Evolutionary conservation across 2,888 invertebrate species (phyloP).

Genomic region (Crepidodera aurea): DNA sequence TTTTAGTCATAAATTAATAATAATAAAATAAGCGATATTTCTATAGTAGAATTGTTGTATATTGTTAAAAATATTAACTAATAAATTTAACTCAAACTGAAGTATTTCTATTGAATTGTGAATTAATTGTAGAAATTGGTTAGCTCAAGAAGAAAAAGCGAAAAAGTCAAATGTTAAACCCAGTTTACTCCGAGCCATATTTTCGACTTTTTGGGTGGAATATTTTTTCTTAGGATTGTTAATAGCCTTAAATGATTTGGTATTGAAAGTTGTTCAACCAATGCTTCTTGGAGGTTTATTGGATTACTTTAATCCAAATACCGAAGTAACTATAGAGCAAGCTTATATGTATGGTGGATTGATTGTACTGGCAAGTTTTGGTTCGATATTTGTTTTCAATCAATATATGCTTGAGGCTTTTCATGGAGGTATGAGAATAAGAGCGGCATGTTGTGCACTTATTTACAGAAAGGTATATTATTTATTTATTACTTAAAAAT

Average conservation of each 20-base stretch:
- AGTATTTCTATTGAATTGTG: too few species aligned
- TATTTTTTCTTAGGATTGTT: constrained; percentile 69
- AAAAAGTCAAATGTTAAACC: constrained; percentile 67
- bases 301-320: constrained; percentile 68
- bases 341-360: constrained; percentile 69
- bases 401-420: constrained; percentile 71
- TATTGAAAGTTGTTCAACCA: constrained; percentile 70
- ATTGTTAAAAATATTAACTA: too few species aligned
- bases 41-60: too few species aligned
- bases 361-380: constrained; percentile 65
- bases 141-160: constrained; percentile 67
- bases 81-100: too few species aligned
- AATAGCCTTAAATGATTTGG: constrained; percentile 65
- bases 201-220: constrained; percentile 71
- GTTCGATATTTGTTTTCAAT: constrained; percentile 68
- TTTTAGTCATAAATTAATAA: too few species aligned
- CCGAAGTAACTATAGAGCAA: constrained; percentile 63
- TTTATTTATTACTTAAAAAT: too few species aligned
- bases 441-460: constrained; percentile 80
- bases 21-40: too few species aligned
- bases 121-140: constrained; percentile 70
- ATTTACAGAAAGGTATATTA: constrained; percentile 80
- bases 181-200: constrained; percentile 70
- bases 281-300: constrained; percentile 70
- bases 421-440: constrained; percentile 79